Percentiles rank a stretch among this genome's conserved stretches.
These are phyloP conservation scores for Novumbra hubbsi DNA, from an alignment of 2,797 vertebrate species.

Conservation along the genomic window DNA sequence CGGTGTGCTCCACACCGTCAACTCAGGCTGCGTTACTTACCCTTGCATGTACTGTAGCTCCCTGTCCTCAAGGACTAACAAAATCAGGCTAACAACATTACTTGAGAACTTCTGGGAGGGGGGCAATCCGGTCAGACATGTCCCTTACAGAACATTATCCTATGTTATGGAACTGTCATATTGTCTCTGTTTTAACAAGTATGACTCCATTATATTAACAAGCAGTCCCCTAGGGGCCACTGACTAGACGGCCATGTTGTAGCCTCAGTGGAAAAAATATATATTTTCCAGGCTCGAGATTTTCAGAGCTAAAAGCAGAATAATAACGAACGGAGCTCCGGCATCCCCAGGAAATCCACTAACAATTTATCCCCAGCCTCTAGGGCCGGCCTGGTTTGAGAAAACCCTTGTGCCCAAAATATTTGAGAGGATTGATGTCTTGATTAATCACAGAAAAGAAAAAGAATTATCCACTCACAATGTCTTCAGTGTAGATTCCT, in stretches of 20 bases:
- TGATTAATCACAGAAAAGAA: conserved; percentile 6
- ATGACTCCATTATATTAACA: conserved; percentile 69
- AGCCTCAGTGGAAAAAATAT: conserved; percentile 68
- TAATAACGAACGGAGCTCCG: conserved; percentile 60
- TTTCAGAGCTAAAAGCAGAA: conserved; percentile 74
- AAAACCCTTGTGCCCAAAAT: too few species aligned
- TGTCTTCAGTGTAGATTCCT: conserved; percentile 35
- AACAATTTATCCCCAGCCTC: conserved; percentile 8
- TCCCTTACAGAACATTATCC: neutral
- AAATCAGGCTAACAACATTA: neutral
- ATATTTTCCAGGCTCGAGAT: conserved; percentile 72
- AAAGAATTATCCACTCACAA: conserved; percentile 47
- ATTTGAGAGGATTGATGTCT: neutral
- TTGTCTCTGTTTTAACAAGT: conserved; percentile 49
- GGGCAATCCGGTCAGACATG: too few species aligned
- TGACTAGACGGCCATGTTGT: conserved; percentile 58
- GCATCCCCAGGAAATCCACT: conserved; percentile 48
- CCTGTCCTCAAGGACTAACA: conserved; percentile 2
- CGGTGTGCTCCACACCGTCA: conserved; percentile 42
- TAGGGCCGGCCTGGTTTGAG: too few species aligned
- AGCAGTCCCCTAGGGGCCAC: conserved; percentile 53
- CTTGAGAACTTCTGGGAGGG: neutral
- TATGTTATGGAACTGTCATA: neutral
- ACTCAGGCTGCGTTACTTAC: conserved; percentile 50
- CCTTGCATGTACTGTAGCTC: conserved; percentile 21